Evolutionary conservation across 2,113 vertebrate genomes (phyloP), one percentile per base, ranked within the genome.

Genomic region (Heliornis fulica): DNA sequence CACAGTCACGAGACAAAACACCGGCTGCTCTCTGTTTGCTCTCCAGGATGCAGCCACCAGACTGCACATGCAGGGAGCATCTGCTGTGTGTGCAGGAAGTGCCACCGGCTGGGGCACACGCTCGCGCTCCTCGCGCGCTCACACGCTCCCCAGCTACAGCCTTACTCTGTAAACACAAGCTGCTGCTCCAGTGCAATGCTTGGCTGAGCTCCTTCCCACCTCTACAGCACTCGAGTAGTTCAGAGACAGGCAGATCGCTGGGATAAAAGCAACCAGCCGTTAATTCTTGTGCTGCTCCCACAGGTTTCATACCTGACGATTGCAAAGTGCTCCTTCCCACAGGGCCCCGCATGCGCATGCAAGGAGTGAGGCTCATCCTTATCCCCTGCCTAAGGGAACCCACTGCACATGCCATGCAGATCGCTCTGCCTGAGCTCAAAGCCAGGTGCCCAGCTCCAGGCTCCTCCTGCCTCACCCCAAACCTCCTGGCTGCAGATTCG

Each of bases 101-200:
- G 72, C 92, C 71, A 46, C 61, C 10, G 0, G 75, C 78, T 85
- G 3, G 0, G 69, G 84, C 70, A 45, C 61, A 32, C 3, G 8
- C 40, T 5, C 15, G 14, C 31, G 3, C 45, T 34, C 83, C 15
- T 59, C 53, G 7, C 36, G 43, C 34, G 64, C 12, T 1, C 51
- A 26, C 64, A 12, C 19, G 10, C 88, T 80, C 89, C 40, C 38
- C 79, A 93, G 75, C 90, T 32, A 66, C 72, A 88, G 93, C 83
- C 83, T 78, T 15, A 54, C 76, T 32, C 71, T 4, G 8, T 78
- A 89, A 96, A 96, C 92, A 96, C 93, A 95, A 95, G 93, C 96
- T 96, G 96, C 90, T 90, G 69, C 72, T 96, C 64, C 10, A 92
- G 76, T 34, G 81, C 43, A 13, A 6, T 2, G 64, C 83, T 93